phyloP scores from a whole-genome alignment of 2,797 vertebrate species.

The Protonibea diacanthus region DNA sequence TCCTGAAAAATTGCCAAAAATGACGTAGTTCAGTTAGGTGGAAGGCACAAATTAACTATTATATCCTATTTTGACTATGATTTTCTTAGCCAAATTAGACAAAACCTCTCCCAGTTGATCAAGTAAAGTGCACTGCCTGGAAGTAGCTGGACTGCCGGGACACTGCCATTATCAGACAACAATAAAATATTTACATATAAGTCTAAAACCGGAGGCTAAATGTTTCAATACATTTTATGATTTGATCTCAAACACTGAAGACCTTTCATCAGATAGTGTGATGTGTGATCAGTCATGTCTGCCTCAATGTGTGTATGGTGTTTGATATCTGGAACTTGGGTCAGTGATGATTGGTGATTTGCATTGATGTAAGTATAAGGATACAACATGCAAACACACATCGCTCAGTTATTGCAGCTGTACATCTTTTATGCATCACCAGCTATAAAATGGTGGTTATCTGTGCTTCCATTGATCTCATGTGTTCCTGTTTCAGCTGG shows the following conservation, averaged over 20 bases:
- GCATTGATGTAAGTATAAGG: constrained; percentile 21
- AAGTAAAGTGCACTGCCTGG: not conserved
- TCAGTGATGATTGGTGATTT: constrained; percentile 40
- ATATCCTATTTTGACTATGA: not conserved
- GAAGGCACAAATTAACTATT: not conserved
- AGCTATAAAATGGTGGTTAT: not conserved
- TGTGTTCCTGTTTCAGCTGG: constrained; percentile 77
- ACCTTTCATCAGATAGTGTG: not conserved
- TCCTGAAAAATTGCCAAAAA: too few relatives aligned
- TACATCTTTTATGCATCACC: not conserved
- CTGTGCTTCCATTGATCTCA: not conserved
- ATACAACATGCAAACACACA: constrained; percentile 25
- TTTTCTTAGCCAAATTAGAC: not conserved
- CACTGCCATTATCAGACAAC: too few relatives aligned
- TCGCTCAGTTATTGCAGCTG: not conserved
- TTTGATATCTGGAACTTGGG: constrained; percentile 14
- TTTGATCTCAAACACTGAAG: not conserved
- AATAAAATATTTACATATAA: not conserved
- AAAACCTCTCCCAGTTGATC: not conserved
- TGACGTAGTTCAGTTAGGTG: too few relatives aligned
- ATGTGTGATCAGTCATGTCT: not conserved
- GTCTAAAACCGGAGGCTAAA: not conserved
- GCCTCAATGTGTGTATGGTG: not conserved
- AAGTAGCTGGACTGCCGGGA: not conserved
- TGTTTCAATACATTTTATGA: not conserved